Evolutionary conservation across 1,140 invertebrate genomes (phyloP).

Genomic region (Leptonema lineaticorne): DNA sequence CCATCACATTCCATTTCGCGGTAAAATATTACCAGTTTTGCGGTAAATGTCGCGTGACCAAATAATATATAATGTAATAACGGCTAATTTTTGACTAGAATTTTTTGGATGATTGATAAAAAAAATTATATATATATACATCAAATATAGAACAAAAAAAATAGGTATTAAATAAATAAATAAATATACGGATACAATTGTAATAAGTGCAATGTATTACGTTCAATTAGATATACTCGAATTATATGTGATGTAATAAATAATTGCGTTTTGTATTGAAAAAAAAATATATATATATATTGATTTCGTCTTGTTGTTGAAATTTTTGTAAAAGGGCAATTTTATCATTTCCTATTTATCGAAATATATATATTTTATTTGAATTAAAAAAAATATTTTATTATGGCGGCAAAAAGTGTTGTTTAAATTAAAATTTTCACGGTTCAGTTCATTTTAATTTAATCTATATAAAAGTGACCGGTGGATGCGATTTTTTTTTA

Average conservation of each 20-base stretch:
- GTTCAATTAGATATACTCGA: background rate
- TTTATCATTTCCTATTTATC: too few relatives aligned
- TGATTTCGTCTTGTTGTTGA: too few relatives aligned
- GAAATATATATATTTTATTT: too few relatives aligned
- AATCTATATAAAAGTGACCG: too few relatives aligned
- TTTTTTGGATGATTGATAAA: background rate
- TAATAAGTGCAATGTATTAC: background rate
- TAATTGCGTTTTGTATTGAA: background rate
- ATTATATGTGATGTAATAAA: background rate
- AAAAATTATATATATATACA: background rate
- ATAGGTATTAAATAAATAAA: background rate
- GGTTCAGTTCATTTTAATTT: too few relatives aligned
- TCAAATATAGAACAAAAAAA: background rate
- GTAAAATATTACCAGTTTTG: background rate
- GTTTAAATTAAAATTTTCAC: too few relatives aligned
- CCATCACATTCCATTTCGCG: background rate
- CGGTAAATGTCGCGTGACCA: slow-evolving; percentile 10
- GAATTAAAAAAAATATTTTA: too few relatives aligned
- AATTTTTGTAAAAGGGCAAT: slow-evolving; percentile 7
- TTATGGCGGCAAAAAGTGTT: too few relatives aligned
- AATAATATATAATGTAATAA: background rate
- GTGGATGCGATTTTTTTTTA: too few relatives aligned
- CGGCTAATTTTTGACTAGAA: background rate
- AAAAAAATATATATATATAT: background rate
- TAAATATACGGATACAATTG: background rate